phyloP scores from a whole-genome alignment of 1,140 invertebrate genomes.

The Papilio dardanus region DNA sequence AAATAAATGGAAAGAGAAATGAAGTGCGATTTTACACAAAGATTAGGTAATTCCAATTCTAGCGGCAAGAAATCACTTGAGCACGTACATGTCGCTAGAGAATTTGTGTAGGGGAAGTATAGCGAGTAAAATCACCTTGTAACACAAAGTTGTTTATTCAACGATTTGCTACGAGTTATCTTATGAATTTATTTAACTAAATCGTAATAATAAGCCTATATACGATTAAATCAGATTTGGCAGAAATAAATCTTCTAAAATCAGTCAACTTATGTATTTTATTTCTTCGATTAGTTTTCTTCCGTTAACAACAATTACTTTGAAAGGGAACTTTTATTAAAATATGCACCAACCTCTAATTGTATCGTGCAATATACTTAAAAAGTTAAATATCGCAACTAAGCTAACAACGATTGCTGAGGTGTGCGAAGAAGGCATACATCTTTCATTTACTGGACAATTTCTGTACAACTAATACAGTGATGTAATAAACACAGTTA shows the following conservation, averaged over 20 bases:
- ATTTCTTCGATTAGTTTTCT: no score
- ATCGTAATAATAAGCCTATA: no score
- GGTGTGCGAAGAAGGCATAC: no score
- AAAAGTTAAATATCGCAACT: no score
- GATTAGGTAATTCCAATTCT: conserved; percentile 64
- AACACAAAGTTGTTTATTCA: conserved; percentile 28
- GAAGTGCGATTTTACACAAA: conserved; percentile 54
- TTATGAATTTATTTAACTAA: not conserved
- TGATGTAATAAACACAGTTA: not conserved
- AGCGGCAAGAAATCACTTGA: conserved; percentile 66
- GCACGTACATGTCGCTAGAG: conserved; percentile 61
- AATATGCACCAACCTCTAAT: no score
- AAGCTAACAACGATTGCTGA: no score
- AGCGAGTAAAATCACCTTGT: conserved; percentile 31
- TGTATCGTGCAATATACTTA: no score
- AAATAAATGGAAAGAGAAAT: conserved; percentile 50
- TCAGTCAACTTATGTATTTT: no score
- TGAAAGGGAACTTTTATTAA: no score
- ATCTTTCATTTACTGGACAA: not conserved
- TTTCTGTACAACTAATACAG: no score
- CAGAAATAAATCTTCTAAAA: not conserved
- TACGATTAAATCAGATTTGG: not conserved
- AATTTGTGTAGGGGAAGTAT: conserved; percentile 52
- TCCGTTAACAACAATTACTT: no score
- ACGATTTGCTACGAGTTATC: conserved; percentile 10